A percentile compares a stretch with the other conserved stretches of the same genome.
Evolutionary conservation across 2,113 vertebrate genomes (phyloP).

Genomic region (Cyanoderma ruficeps): DNA sequence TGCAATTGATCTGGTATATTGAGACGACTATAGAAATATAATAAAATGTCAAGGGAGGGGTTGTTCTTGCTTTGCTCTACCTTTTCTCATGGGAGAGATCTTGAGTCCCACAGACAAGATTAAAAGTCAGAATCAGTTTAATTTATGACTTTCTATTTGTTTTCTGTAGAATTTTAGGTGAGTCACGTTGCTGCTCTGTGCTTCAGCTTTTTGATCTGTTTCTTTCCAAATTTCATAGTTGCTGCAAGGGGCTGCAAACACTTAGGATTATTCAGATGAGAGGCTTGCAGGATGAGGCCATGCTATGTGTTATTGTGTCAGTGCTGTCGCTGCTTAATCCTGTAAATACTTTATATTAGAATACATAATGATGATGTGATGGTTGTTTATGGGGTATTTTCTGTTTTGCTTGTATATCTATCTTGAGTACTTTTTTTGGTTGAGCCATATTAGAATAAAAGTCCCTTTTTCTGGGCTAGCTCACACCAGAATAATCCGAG

Average conservation of each 20-base stretch:
- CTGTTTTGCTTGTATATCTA: background rate
- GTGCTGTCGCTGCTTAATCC: background rate
- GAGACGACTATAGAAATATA: constrained; percentile 68
- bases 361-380: background rate
- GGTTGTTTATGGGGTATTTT: background rate
- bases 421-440: background rate
- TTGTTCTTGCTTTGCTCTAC: background rate
- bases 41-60: constrained; percentile 51
- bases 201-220: background rate
- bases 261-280: background rate
- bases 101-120: background rate
- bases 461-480: background rate
- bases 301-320: background rate
- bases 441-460: background rate
- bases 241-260: background rate
- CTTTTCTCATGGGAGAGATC: background rate
- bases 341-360: background rate
- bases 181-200: background rate
- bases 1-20: constrained; percentile 69
- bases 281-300: background rate
- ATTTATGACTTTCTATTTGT: background rate
- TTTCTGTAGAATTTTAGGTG: background rate
- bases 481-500: background rate
- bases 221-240: background rate
- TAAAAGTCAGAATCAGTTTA: background rate